These are phyloP conservation scores for Anhinga rufa DNA, from an alignment of 2,113 vertebrate species.

Conservation along the genomic window DNA sequence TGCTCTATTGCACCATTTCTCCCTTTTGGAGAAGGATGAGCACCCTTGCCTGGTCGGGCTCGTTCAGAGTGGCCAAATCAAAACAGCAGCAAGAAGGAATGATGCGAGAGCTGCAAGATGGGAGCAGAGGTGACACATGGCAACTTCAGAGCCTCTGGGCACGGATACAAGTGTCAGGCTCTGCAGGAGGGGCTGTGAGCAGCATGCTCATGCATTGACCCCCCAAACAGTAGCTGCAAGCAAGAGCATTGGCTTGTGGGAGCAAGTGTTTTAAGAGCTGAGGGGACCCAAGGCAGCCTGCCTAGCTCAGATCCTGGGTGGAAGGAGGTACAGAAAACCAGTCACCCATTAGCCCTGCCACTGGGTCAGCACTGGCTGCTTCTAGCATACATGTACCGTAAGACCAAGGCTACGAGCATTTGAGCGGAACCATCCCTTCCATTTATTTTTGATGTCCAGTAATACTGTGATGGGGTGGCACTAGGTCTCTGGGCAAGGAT, in stretches of 20 bases:
- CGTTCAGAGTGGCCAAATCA: background rate
- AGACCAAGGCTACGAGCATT: background rate
- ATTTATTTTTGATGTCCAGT: background rate
- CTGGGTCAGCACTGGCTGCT: background rate
- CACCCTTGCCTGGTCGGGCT: accelerated
- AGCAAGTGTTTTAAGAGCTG: too few species aligned
- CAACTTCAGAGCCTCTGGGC: background rate
- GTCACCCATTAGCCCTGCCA: background rate
- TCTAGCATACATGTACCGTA: too few species aligned
- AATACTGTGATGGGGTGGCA: background rate
- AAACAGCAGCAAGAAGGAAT: background rate
- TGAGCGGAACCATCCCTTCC: background rate
- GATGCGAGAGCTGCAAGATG: background rate
- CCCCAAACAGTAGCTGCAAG: background rate
- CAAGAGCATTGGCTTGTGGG: accelerated
- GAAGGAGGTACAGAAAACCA: background rate
- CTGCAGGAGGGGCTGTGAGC: background rate
- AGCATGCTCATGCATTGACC: accelerated
- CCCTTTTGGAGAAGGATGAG: background rate
- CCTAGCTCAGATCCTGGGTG: background rate
- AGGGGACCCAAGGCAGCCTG: background rate
- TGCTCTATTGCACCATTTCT: background rate
- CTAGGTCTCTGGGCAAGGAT: background rate
- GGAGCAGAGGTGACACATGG: background rate
- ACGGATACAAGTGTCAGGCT: background rate